A percentile compares a stretch with the other conserved stretches of the same genome.
Conservation (phyloP, 1,140 invertebrate genomes). For the Saxidomus purpurata region DNA sequence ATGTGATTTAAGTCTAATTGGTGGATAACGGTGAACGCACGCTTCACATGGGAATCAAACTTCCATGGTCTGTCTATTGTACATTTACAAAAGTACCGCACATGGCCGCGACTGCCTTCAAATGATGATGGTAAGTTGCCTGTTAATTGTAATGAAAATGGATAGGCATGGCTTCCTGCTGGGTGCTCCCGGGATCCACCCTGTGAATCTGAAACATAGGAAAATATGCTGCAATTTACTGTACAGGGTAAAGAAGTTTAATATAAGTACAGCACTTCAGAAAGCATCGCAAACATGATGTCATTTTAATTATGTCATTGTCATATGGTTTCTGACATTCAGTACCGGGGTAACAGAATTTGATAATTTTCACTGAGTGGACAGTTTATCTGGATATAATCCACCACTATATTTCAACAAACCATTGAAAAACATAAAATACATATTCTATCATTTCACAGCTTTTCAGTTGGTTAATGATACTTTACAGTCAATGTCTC, state of each 20-base stretch:
- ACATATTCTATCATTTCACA: too few species aligned
- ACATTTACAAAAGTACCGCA: constrained; percentile 87
- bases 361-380: neutral
- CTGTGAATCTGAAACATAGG: constrained; percentile 14
- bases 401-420: too few species aligned
- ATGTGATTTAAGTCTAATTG: constrained; percentile 80
- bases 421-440: too few species aligned
- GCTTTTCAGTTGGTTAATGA: too few species aligned
- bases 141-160: constrained; percentile 86
- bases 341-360: too few species aligned
- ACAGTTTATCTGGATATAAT: neutral
- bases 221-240: too few species aligned
- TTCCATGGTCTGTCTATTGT: constrained; percentile 86
- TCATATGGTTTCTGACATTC: too few species aligned
- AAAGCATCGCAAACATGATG: neutral
- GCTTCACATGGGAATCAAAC: constrained; percentile 82
- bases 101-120: constrained; percentile 86
- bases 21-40: constrained; percentile 84
- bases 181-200: constrained; percentile 73
- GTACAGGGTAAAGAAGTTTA: too few species aligned
- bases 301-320: neutral
- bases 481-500: too few species aligned
- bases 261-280: too few species aligned
- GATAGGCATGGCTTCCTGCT: constrained; percentile 85
- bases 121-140: constrained; percentile 87